These are phyloP conservation scores for Rhinoderma darwinii DNA, from an alignment of 2,113 vertebrate genomes.

Conservation along the genomic window DNA sequence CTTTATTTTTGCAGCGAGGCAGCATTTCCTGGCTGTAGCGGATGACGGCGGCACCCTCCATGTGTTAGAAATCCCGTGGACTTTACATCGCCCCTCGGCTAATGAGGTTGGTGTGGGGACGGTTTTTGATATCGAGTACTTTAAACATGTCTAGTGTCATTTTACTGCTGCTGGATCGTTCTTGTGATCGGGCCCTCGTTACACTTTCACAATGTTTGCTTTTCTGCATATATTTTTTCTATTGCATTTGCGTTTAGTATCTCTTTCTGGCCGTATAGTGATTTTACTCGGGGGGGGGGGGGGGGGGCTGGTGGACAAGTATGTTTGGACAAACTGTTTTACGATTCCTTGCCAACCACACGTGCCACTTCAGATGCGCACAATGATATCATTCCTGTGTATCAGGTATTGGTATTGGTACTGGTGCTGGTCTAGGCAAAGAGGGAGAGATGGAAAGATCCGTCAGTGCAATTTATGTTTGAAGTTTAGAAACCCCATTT, in stretches of 20 bases:
- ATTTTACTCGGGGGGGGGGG: neutral
- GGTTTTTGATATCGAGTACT: neutral
- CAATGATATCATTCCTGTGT: no score
- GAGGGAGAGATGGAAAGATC: no score
- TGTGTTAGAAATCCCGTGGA: constrained; percentile 84
- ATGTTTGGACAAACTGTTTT: neutral
- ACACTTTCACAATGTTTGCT: constrained; percentile 1
- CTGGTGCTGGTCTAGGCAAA: no score
- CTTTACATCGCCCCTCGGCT: constrained; percentile 68
- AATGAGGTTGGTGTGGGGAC: constrained; percentile 80
- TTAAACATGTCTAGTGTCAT: neutral
- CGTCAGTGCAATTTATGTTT: no score
- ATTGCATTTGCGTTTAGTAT: neutral
- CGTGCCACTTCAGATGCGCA: neutral
- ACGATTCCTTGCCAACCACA: neutral
- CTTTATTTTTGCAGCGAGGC: constrained; percentile 71
- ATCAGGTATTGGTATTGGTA: no score
- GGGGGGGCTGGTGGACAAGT: neutral
- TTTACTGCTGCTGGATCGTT: neutral
- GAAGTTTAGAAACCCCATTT: no score
- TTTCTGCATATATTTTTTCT: constrained; percentile 18
- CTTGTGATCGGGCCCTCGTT: no score
- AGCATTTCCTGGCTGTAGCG: constrained; percentile 85
- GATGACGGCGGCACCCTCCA: constrained; percentile 83
- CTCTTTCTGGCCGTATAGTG: neutral